Percentiles rank a stretch among this genome's conserved stretches.
These are phyloP conservation scores for Nomada flava DNA, from an alignment of 2,888 invertebrate species.

Conservation along the genomic window DNA sequence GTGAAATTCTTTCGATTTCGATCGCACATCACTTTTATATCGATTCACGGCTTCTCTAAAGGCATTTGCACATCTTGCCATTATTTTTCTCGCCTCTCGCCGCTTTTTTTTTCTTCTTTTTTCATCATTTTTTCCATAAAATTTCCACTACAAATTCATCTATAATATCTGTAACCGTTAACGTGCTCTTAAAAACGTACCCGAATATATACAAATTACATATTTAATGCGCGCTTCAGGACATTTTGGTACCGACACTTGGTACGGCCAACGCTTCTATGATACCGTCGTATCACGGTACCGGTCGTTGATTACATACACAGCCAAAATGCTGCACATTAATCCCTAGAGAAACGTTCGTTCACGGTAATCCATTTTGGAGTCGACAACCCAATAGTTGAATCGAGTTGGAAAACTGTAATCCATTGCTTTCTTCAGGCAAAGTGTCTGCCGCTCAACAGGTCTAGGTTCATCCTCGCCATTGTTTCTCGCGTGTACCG, in stretches of 20 bases:
- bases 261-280: background rate
- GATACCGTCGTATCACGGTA: background rate
- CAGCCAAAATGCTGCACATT: background rate
- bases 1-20: conserved; percentile 44
- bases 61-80: conserved; percentile 56
- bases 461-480: conserved; percentile 60
- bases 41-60: conserved; percentile 55
- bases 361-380: background rate
- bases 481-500: conserved; percentile 54
- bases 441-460: background rate
- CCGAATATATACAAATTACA: conserved; percentile 77
- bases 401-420: background rate
- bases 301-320: background rate
- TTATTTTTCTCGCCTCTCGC: background rate
- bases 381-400: background rate
- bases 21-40: conserved; percentile 33
- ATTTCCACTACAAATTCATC: conserved; percentile 58
- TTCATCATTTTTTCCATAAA: conserved; percentile 23
- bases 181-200: conserved; percentile 74
- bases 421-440: background rate
- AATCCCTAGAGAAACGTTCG: background rate
- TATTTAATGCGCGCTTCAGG: conserved; percentile 50
- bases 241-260: conserved; percentile 48
- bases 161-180: conserved; percentile 58
- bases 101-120: conserved; percentile 7